Percentiles rank a stretch among this genome's conserved stretches.
Conservation (phyloP, 2,797 vertebrate genomes). For the Danionella dracula region DNA sequence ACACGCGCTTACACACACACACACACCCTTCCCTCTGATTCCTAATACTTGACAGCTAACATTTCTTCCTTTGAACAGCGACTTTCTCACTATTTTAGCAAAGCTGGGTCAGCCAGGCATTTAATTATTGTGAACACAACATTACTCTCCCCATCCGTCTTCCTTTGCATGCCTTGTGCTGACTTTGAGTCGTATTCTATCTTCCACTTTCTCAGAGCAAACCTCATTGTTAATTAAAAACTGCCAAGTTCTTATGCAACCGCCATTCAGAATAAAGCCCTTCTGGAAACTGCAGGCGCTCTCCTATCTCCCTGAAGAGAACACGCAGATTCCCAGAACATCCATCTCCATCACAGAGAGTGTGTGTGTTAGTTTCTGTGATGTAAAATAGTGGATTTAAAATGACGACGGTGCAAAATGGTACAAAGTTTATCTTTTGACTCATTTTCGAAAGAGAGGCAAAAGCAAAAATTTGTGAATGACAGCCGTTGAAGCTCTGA, state of each 20-base stretch:
- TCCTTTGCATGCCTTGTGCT: not conserved
- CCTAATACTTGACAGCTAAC: conserved; percentile 1
- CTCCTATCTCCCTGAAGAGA: not conserved
- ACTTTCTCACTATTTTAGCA: conserved; percentile 21
- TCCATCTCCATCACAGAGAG: not conserved
- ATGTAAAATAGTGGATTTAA: conserved; percentile 10
- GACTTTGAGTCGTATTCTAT: conserved; percentile 32
- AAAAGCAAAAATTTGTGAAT: not conserved
- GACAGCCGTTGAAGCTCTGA: conserved; percentile 2
- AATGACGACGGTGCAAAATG: conserved; percentile 4
- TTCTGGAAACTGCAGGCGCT: not conserved
- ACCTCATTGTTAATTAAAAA: conserved; percentile 38
- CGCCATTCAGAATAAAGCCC: conserved; percentile 15
- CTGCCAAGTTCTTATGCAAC: conserved; percentile 27
- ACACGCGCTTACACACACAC: no score
- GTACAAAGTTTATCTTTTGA: conserved; percentile 16
- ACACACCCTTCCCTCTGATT: conserved; percentile 3
- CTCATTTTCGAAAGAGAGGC: not conserved
- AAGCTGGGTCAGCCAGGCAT: conserved; percentile 7
- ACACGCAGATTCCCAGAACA: not conserved
- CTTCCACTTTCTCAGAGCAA: conserved; percentile 30
- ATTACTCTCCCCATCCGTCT: conserved; percentile 26
- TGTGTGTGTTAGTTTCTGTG: not conserved
- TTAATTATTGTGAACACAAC: conserved; percentile 27
- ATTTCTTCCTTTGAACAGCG: conserved; percentile 24